Conservation (phyloP, 1,140 invertebrate genomes). For the Drosophila jambulina region DNA sequence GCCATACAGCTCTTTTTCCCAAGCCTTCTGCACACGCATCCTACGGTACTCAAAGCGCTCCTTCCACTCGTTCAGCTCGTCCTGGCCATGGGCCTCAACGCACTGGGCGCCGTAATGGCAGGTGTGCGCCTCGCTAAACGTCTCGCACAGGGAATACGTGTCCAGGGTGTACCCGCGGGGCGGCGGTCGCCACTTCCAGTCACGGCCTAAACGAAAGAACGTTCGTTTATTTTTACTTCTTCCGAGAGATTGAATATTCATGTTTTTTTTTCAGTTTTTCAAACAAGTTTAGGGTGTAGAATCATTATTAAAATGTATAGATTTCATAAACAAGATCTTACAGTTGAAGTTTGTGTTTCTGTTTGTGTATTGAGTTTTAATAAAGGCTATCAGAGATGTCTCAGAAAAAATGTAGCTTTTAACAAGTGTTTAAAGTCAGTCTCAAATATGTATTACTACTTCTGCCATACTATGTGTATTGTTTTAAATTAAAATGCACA, state of each 20-base stretch:
- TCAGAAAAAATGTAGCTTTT: background rate
- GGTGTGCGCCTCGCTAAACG: constrained; percentile 86
- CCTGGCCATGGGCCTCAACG: constrained; percentile 90
- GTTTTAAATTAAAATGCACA: no score
- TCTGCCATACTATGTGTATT: no score
- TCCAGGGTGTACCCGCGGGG: constrained; percentile 88
- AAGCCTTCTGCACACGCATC: constrained; percentile 88
- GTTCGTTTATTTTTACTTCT: constrained; percentile 10
- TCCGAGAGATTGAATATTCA: constrained; percentile 21
- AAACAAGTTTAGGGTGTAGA: background rate
- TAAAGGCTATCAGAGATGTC: no score
- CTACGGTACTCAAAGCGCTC: constrained; percentile 89
- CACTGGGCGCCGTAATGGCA: constrained; percentile 90
- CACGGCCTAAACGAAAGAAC: constrained; percentile 84
- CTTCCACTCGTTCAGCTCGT: constrained; percentile 91
- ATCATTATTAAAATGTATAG: constrained; percentile 7
- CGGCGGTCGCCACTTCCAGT: constrained; percentile 90
- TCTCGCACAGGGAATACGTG: constrained; percentile 87
- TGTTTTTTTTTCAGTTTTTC: constrained; percentile 9
- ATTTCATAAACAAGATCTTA: background rate
- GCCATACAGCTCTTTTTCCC: constrained; percentile 89
- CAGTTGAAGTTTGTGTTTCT: constrained; percentile 1
- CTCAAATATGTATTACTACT: background rate
- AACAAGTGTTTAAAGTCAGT: background rate
- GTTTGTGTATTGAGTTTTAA: background rate